Evolutionary conservation across 2,888 invertebrate genomes (phyloP), one percentile per base, ranked within the genome.

Genomic region (Micoletzkya japonica): DNA sequence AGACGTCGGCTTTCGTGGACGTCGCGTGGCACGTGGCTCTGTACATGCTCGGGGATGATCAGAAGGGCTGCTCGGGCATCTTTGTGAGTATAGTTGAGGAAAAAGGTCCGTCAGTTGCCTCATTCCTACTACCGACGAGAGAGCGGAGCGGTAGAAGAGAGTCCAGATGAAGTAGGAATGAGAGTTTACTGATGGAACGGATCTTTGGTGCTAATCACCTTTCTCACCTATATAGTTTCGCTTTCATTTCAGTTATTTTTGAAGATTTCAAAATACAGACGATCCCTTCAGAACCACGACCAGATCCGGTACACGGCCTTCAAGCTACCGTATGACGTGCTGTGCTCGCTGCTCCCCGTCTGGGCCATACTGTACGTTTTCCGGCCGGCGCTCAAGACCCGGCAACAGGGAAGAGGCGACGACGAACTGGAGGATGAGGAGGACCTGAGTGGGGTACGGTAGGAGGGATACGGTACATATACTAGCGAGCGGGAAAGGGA

Each of bases 301-400:
- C 78, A 79, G 71, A 37, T 76, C 28, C 73, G 76, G 10, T 79
- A 79, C 56, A 68, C 76, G 1, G 50, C 72, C 24, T 68, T 79
- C 24, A 79, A 79, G 44, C 74, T 72, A 1, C 78, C 79, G 3
- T 79, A 79, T 52, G 79, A 79, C 66, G 32, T 79, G 14, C 66
- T 75, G 32, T 75, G 73, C 28, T 78, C 78, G 56, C 74, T 79
- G 3, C 71, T 77, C 63, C 79, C 79, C n/a, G 78, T 74, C 20
- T 79, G 79, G 79, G 77, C 79, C n/a, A 76, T 79, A 56, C 72
- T 79, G 32, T 78, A 76, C 44, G 77, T 79, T 3, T 79, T 79
- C 74, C 75, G 79, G 6, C 71, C 73, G 4, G 70, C 67, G 36
- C 28, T 57, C 36, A 75, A 75, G 17, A 32, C n/a, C n/a, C 7